A percentile compares a stretch with the other conserved stretches of the same genome.
Evolutionary conservation across 2,113 vertebrate species (phyloP).

Genomic region (Chaetops frenatus): DNA sequence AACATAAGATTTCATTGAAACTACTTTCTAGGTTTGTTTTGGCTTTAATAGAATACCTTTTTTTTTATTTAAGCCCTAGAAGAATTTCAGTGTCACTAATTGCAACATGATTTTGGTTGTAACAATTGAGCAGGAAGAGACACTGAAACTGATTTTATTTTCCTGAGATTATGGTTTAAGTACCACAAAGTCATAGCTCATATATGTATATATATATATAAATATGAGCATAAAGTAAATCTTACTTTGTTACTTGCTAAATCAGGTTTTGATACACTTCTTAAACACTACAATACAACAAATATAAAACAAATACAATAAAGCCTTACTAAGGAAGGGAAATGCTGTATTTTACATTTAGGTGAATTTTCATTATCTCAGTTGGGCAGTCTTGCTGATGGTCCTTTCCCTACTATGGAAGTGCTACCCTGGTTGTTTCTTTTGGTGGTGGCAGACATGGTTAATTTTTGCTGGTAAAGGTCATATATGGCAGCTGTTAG

Average conservation of each 20-base stretch:
- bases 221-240: background rate
- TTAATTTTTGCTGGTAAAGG: background rate
- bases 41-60: background rate
- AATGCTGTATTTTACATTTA: background rate
- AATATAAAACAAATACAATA: background rate
- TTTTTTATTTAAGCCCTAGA: background rate
- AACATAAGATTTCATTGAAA: background rate
- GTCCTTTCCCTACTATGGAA: background rate
- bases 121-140: constrained; percentile 28
- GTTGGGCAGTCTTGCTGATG: background rate
- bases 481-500: background rate
- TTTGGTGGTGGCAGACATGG: background rate
- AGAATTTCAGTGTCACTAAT: background rate
- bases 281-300: background rate
- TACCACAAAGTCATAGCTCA: constrained; percentile 6
- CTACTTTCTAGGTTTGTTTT: background rate
- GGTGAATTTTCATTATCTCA: background rate
- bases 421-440: background rate
- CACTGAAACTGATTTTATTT: constrained; percentile 34
- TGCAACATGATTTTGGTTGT: constrained; percentile 13
- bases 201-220: background rate
- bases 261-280: background rate
- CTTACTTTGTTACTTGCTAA: background rate
- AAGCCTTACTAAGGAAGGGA: background rate
- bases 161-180: constrained; percentile 3